A percentile compares a stretch with the other conserved stretches of the same genome.
Conservation (phyloP, 1,140 invertebrate species). For the Propsilocerus akamusi region DNA sequence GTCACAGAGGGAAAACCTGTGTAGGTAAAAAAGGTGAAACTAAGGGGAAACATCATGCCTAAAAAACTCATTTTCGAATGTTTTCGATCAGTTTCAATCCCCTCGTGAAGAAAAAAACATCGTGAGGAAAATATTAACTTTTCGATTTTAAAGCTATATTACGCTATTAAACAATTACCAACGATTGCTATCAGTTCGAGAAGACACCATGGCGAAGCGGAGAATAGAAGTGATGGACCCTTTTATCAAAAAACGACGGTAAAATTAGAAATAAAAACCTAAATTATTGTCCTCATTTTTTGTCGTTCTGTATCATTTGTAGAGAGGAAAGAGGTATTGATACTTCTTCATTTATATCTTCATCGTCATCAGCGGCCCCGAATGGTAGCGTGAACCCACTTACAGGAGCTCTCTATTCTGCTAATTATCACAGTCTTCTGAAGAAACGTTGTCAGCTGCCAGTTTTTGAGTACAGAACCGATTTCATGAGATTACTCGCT, state of each 20-base stretch:
- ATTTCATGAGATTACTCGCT: constrained; percentile 83
- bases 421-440: constrained; percentile 64
- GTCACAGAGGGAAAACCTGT: too few species aligned
- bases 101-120: too few species aligned
- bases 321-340: constrained; percentile 24
- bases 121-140: too few species aligned
- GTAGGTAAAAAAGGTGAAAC: too few species aligned
- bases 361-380: constrained; percentile 22
- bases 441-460: constrained; percentile 82
- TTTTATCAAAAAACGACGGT: constrained; percentile 58
- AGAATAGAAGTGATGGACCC: constrained; percentile 68
- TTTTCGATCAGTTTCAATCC: too few species aligned
- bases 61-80: too few species aligned
- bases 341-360: background rate
- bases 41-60: too few species aligned
- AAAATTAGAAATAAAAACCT: constrained; percentile 16
- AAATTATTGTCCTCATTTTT: constrained; percentile 12
- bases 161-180: too few species aligned
- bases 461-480: constrained; percentile 93
- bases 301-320: constrained; percentile 9
- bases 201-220: constrained; percentile 65
- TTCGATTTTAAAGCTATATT: too few species aligned
- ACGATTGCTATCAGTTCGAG: too few species aligned
- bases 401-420: constrained; percentile 56
- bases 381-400: constrained; percentile 44